Percentiles rank a stretch among this genome's conserved stretches.
Conservation (phyloP, 2,113 vertebrate genomes). For the Grammomys dolichurus region DNA sequence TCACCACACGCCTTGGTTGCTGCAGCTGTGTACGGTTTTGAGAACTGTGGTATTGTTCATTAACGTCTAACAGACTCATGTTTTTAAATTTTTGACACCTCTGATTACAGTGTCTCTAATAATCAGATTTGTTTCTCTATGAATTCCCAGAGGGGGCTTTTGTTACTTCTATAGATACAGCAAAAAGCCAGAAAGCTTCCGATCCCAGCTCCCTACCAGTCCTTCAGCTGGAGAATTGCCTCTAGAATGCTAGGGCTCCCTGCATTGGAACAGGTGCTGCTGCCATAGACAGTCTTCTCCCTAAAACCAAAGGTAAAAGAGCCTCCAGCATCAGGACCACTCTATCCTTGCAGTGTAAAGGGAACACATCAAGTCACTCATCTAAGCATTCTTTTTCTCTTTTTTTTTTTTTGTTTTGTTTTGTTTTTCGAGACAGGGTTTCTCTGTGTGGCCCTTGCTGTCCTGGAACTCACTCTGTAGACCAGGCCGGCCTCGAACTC, state of each 20-base stretch:
- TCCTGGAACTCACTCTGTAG: too few species aligned
- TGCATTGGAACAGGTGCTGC: neutral
- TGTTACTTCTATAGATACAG: constrained; percentile 90
- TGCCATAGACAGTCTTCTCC: neutral
- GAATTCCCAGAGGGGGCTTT: constrained; percentile 88
- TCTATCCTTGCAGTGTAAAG: neutral
- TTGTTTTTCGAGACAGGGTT: too few species aligned
- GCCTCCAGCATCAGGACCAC: neutral
- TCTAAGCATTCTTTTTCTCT: neutral
- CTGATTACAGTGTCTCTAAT: constrained; percentile 92
- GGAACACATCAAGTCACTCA: neutral
- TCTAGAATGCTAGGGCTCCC: neutral
- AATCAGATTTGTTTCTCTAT: constrained; percentile 92
- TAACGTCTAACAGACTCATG: constrained; percentile 89
- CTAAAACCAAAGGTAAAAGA: neutral
- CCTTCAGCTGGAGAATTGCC: constrained; percentile 81
- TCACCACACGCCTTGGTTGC: constrained; percentile 62
- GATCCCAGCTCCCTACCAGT: constrained; percentile 77
- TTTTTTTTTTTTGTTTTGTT: too few species aligned
- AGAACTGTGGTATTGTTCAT: constrained; percentile 92
- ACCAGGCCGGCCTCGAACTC: too few species aligned
- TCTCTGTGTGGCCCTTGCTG: too few species aligned
- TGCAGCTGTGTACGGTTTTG: constrained; percentile 90
- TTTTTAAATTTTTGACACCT: constrained; percentile 91
- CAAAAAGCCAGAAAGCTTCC: constrained; percentile 89